A percentile compares a stretch with the other conserved stretches of the same genome.
Evolutionary conservation across 2,113 vertebrate species (phyloP).

Genomic region (Trochalopteron elliotii): DNA sequence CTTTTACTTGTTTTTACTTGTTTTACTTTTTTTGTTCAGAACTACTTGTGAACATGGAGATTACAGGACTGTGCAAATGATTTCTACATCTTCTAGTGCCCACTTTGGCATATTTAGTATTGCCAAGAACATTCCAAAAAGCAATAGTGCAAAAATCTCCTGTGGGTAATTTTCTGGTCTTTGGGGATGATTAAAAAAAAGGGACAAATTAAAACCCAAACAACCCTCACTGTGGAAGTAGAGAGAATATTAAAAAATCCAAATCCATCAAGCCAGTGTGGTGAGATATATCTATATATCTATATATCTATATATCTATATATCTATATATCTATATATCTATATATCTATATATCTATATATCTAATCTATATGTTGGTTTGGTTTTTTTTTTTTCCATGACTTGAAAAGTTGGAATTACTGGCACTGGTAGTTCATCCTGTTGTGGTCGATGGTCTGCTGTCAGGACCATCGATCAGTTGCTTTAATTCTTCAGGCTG

Average conservation of each 20-base stretch:
- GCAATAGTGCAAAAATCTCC: not conserved
- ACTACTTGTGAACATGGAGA: not conserved
- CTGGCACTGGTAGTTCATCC: not conserved
- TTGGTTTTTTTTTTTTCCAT: not conserved
- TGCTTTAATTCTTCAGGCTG: not conserved
- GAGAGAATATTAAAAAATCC: not conserved
- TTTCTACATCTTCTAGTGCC: not conserved
- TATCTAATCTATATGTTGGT: no score
- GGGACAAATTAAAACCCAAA: no score
- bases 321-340: no score
- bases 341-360: not conserved
- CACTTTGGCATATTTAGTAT: not conserved
- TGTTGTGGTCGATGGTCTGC: not conserved
- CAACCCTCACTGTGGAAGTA: rapidly evolving
- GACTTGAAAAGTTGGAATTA: not conserved
- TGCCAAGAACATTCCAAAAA: not conserved
- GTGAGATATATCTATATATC: not conserved
- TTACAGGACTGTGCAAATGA: not conserved
- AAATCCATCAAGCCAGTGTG: not conserved
- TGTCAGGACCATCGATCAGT: rapidly evolving
- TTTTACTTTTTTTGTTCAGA: not conserved
- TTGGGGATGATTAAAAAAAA: not conserved
- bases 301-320: no score
- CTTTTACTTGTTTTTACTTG: not conserved
- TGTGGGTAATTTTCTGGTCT: not conserved